Conservation (phyloP, 2,888 invertebrate genomes). For the Argyresthia albistria region DNA sequence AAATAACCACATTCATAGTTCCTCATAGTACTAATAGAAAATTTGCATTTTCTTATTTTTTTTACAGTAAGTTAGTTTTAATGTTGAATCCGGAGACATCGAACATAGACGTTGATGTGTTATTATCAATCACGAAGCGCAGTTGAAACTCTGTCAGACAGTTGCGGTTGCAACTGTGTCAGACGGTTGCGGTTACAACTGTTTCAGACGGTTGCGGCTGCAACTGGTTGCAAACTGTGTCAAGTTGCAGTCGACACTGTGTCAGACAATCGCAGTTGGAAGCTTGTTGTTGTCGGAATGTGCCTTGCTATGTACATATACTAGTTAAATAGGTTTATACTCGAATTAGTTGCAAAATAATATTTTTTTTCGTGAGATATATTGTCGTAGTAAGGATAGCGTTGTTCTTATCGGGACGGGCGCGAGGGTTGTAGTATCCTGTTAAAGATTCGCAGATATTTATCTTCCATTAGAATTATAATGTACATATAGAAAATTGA, state of each 20-base stretch:
- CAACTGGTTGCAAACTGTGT: too few species aligned
- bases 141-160: too few species aligned
- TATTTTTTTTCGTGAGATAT: conserved; percentile 64
- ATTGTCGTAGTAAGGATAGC: conserved; percentile 50
- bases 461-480: conserved; percentile 68
- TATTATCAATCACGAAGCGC: conserved; percentile 32
- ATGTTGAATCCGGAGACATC: conserved; percentile 2
- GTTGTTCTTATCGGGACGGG: conserved; percentile 54
- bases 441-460: conserved; percentile 67
- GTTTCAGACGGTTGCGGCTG: too few species aligned
- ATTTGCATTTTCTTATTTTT: conserved; percentile 64
- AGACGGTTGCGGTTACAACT: too few species aligned
- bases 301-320: conserved; percentile 70
- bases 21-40: conserved; percentile 71
- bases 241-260: too few species aligned
- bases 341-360: conserved; percentile 71
- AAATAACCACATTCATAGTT: conserved; percentile 66
- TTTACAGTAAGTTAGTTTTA: conserved; percentile 55
- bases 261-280: conserved; percentile 10
- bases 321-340: conserved; percentile 64
- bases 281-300: conserved; percentile 68
- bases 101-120: conserved; percentile 46
- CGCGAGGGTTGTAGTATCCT: conserved; percentile 57
- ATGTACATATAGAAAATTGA: conserved; percentile 53
- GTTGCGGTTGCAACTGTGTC: too few species aligned